phyloP scores from a whole-genome alignment of 2,797 vertebrate genomes.

The Tachyglossus aculeatus region DNA sequence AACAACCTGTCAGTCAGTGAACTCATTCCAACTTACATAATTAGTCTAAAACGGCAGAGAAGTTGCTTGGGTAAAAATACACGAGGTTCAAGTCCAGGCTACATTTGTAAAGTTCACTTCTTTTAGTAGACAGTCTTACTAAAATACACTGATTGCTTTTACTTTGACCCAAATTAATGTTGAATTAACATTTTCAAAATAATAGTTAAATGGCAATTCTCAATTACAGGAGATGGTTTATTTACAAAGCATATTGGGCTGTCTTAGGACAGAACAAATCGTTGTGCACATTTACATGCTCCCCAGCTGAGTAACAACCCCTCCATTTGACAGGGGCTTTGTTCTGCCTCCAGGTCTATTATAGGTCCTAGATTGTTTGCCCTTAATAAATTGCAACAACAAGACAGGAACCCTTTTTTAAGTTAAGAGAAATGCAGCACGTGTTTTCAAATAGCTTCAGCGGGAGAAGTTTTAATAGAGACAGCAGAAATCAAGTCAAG shows the following conservation, averaged over 20 bases:
- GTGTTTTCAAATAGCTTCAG: slow-evolving; percentile 48
- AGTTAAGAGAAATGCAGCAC: slow-evolving; percentile 54
- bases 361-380: slow-evolving; percentile 62
- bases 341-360: slow-evolving; percentile 68
- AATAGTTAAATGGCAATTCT: slow-evolving; percentile 63
- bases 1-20: background rate
- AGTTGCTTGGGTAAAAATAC: slow-evolving; percentile 8
- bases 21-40: slow-evolving; percentile 25
- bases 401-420: slow-evolving; percentile 68
- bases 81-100: slow-evolving; percentile 22
- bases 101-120: slow-evolving; percentile 12
- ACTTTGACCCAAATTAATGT: slow-evolving; percentile 47
- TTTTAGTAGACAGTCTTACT: slow-evolving; percentile 31
- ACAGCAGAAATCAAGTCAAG: slow-evolving; percentile 54
- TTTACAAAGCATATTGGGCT: slow-evolving; percentile 67
- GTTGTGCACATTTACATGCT: slow-evolving; percentile 66
- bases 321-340: slow-evolving; percentile 70
- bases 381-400: slow-evolving; percentile 68
- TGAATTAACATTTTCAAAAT: slow-evolving; percentile 45
- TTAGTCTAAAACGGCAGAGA: slow-evolving; percentile 39
- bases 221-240: slow-evolving; percentile 61
- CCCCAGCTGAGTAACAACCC: slow-evolving; percentile 66
- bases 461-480: slow-evolving; percentile 47
- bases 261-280: slow-evolving; percentile 55
- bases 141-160: slow-evolving; percentile 40